Base-by-base conservation (phyloP, 2,113 vertebrate genomes). In the Opisthocomus hoazin region DNA sequence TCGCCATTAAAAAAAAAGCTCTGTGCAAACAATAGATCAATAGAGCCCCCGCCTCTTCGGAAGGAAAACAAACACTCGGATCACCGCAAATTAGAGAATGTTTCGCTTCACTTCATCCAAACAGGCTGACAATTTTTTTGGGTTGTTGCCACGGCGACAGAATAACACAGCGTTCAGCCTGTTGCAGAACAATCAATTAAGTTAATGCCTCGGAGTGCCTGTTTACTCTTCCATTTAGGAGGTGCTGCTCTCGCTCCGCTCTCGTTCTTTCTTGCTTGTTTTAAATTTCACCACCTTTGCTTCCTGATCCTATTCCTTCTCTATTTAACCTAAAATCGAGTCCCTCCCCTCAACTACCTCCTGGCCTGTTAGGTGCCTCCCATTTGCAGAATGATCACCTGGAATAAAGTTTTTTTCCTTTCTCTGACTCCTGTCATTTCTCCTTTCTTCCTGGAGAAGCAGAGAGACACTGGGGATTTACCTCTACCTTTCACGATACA, bases 151-250 rank as follows among this genome's bases (percentile, higher is more conserved):
- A 98, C 94, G 98, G 98, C 95, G 99, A 99, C 98, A 95, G 95
- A 97, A 98, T 98, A 98, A 98, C 98, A 98, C 97, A 98, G 97
- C 97, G 98, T 96, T 98, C 98, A 98, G 98, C 97, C 98, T 98
- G 98, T 98, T 99, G 98, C 98, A 98, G 96, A 98, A 98, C 98
- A 98, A 99, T 99, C 98, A 99, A 98, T 99, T 98, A 98, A 98
- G 98, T 98, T 98, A 98, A 98, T 96, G 97, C 95, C 88, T 97
- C 98, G 64, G 94, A 94, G 96, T 89, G 94, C 97, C 97, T 97
- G 97, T 98, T 98, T 98, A 98, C 97, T 98, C 89, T 95, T 94
- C 96, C 94, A 85, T 96, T 96, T 97, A 97, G 95, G 96, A 97
- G 85, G 86, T 93, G 89, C 90, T 77, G 82, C 94, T 79, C 71